Evolutionary conservation across 2,113 vertebrate genomes (phyloP).

Genomic region (Cyanoramphus novaezelandiae): DNA sequence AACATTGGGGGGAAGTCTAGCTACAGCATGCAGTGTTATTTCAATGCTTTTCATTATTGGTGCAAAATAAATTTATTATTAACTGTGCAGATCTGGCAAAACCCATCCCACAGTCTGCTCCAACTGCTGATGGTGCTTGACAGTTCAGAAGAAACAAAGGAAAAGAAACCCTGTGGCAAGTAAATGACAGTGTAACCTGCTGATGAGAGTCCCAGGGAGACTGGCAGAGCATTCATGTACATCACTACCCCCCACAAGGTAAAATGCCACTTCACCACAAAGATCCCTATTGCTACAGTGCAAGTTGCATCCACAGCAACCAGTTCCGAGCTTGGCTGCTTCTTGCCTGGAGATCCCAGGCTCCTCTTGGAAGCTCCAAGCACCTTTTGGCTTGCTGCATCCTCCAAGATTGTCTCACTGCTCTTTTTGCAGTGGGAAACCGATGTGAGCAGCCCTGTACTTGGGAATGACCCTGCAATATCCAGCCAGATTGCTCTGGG

Average conservation of each 20-base stretch:
- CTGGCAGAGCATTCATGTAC: background rate
- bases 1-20: too few relatives aligned
- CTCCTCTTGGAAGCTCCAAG: background rate
- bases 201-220: background rate
- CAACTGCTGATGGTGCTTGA: background rate
- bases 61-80: background rate
- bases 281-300: background rate
- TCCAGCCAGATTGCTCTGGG: background rate
- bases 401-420: background rate
- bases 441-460: background rate
- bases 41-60: background rate
- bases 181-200: background rate
- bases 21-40: background rate
- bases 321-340: background rate
- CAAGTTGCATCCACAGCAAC: fast-evolving
- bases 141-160: background rate
- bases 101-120: background rate
- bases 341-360: background rate
- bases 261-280: fast-evolving
- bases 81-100: background rate
- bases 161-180: background rate
- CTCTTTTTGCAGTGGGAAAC: background rate
- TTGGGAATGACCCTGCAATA: background rate
- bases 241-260: background rate
- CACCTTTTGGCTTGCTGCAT: background rate